Conservation (phyloP, 2,888 invertebrate genomes). For the Aleiodes alternator region DNA sequence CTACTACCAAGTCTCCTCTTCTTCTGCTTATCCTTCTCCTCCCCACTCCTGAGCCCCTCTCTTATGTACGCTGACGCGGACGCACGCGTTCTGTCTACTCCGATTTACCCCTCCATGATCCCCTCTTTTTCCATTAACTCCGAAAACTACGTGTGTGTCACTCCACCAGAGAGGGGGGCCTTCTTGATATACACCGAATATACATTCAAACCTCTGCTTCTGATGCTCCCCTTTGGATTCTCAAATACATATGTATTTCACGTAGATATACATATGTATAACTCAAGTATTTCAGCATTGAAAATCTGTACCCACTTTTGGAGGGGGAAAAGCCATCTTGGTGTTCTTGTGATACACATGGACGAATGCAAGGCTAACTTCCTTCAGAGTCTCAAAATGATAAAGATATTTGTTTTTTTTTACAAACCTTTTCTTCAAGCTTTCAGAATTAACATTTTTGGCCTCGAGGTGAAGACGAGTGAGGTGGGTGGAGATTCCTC, state of each 20-base stretch:
- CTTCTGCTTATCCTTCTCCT: neutral
- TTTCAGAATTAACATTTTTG: neutral
- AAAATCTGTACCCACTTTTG: slow-evolving; percentile 4
- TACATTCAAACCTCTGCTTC: slow-evolving; percentile 27
- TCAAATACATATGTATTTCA: slow-evolving; percentile 2
- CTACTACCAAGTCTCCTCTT: neutral
- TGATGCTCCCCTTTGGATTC: slow-evolving; percentile 44
- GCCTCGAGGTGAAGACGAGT: too few species aligned
- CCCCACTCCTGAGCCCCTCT: neutral
- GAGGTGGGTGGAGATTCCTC: neutral
- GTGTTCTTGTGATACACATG: neutral
- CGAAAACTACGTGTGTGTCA: slow-evolving; percentile 30
- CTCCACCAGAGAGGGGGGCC: slow-evolving; percentile 5
- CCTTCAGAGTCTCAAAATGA: neutral
- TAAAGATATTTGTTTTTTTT: neutral
- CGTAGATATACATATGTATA: slow-evolving; percentile 22
- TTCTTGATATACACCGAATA: neutral
- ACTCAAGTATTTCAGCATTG: slow-evolving; percentile 7
- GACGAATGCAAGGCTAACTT: neutral
- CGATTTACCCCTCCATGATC: slow-evolving; percentile 16
- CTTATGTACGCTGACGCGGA: slow-evolving; percentile 25
- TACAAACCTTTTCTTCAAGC: neutral
- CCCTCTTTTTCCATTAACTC: slow-evolving; percentile 2
- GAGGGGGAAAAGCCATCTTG: neutral
- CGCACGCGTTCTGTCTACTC: slow-evolving; percentile 33